Conservation (phyloP, 2,797 vertebrate genomes). For the Liparis tanakae region DNA sequence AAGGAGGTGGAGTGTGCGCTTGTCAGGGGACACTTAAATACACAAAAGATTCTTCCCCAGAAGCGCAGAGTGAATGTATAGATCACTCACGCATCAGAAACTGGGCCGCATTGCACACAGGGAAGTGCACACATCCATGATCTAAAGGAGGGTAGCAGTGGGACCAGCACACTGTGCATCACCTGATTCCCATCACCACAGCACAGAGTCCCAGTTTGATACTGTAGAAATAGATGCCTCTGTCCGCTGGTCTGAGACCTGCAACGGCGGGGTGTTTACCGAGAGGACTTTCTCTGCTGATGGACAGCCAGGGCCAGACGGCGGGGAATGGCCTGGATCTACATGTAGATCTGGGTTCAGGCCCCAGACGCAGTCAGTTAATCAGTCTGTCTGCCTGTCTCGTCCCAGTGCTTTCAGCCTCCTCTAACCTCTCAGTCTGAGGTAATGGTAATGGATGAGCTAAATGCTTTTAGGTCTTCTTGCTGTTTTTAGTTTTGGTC, state of each 20-base stretch:
- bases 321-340: conserved; percentile 49
- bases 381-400: conserved; percentile 39
- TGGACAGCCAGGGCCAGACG: conserved; percentile 28
- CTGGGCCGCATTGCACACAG: conserved; percentile 45
- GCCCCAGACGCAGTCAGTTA: conserved; percentile 39
- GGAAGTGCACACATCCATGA: background rate
- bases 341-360: conserved; percentile 63
- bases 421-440: conserved; percentile 40
- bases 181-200: conserved; percentile 26
- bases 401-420: conserved; percentile 39
- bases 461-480: conserved; percentile 45
- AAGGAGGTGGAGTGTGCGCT: background rate
- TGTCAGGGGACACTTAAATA: conserved; percentile 28
- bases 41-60: conserved; percentile 21
- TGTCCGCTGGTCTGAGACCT: conserved; percentile 33
- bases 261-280: conserved; percentile 34
- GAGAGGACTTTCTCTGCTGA: conserved; percentile 20
- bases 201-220: conserved; percentile 21
- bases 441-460: conserved; percentile 53
- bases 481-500: conserved; percentile 33
- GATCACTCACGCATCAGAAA: conserved; percentile 61
- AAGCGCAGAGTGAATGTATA: conserved; percentile 58
- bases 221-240: conserved; percentile 10
- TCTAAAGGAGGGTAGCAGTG: conserved; percentile 19
- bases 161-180: conserved; percentile 4